Evolutionary conservation across 2,888 invertebrate genomes (phyloP).

Genomic region (Polydrusus pterygomalis): DNA sequence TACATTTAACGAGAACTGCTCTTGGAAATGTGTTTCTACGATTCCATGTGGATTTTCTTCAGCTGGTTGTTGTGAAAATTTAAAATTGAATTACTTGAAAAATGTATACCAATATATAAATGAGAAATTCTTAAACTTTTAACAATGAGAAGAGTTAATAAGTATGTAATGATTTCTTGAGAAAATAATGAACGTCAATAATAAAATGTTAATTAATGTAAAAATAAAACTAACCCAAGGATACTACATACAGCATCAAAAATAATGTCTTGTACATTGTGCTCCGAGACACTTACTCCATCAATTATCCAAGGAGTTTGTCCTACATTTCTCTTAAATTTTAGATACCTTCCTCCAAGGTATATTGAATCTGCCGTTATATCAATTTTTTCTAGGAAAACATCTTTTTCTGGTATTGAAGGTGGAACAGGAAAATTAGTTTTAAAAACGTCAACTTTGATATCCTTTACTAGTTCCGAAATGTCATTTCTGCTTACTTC

Average conservation of each 20-base stretch:
- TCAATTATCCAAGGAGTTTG: constrained; percentile 96
- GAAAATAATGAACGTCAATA: no score
- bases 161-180: no score
- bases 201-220: neutral
- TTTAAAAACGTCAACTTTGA: constrained; percentile 73
- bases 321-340: constrained; percentile 87
- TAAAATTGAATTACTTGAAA: no score
- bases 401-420: constrained; percentile 69
- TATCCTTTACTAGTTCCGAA: constrained; percentile 74
- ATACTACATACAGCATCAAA: constrained; percentile 78
- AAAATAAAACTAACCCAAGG: constrained; percentile 74
- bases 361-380: constrained; percentile 78
- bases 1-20: no score
- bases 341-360: constrained; percentile 86
- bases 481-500: constrained; percentile 80
- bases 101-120: no score
- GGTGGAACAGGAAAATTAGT: constrained; percentile 75
- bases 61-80: no score
- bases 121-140: no score
- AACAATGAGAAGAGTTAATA: no score
- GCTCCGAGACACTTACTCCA: constrained; percentile 85
- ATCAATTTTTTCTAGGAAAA: constrained; percentile 73
- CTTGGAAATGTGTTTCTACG: no score
- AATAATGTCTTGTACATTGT: constrained; percentile 94
- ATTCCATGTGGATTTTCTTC: no score